Evolutionary conservation across 64 coral and sea anemone species (phyloP).

Genomic region (Stichodactyla helianthus): DNA sequence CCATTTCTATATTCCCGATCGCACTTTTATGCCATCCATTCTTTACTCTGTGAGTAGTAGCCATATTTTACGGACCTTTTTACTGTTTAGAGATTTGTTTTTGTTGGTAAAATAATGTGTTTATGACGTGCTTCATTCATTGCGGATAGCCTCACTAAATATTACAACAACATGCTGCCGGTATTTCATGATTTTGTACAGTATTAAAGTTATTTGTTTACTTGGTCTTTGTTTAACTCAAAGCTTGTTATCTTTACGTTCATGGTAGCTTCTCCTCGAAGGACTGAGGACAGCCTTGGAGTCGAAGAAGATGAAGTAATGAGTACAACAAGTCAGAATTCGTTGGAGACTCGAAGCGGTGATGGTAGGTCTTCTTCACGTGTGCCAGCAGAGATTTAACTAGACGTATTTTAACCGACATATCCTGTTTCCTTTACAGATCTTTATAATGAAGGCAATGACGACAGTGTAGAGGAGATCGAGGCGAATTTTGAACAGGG

Average conservation of each 20-base stretch:
- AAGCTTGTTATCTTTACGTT: neutral
- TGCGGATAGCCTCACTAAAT: neutral
- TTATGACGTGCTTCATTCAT: neutral
- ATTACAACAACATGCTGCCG: neutral
- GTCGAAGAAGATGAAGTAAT: constrained; percentile 26
- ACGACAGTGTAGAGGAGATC: constrained; percentile 55
- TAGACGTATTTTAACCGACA: neutral
- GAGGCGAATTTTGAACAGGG: constrained; percentile 74
- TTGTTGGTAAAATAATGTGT: neutral
- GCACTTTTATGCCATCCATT: neutral
- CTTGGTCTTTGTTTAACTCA: neutral
- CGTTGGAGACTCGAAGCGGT: constrained; percentile 29
- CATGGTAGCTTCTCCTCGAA: constrained; percentile 12
- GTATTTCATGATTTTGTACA: neutral
- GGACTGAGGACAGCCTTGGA: neutral
- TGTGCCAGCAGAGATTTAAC: neutral
- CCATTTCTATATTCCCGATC: neutral
- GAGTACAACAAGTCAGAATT: constrained; percentile 25
- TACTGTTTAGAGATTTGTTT: neutral
- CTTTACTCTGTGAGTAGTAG: neutral
- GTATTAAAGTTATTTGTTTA: neutral
- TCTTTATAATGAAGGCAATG: constrained; percentile 42
- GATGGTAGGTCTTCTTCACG: constrained; percentile 15
- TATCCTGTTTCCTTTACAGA: constrained; percentile 30
- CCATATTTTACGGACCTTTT: neutral